These are phyloP conservation scores for Busseola fusca DNA, from an alignment of 2,888 invertebrate genomes.

Conservation along the genomic window DNA sequence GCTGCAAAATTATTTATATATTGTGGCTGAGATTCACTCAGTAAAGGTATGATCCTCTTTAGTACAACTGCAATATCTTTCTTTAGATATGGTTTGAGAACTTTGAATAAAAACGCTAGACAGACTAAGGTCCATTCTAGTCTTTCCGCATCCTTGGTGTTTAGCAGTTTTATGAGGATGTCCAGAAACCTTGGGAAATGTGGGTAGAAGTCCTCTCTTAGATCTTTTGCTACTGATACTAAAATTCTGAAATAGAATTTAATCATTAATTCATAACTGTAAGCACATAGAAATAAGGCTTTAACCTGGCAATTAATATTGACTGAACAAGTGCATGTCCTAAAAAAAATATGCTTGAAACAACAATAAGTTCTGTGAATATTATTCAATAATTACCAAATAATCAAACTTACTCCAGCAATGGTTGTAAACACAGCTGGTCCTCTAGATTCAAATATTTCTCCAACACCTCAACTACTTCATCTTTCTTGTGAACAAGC, in stretches of 20 bases:
- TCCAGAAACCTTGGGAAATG: constrained; percentile 94
- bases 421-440: constrained; percentile 92
- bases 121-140: constrained; percentile 96
- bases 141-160: constrained; percentile 94
- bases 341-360: neutral
- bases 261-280: neutral
- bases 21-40: constrained; percentile 93
- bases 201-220: constrained; percentile 96
- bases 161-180: constrained; percentile 91
- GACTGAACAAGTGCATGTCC: neutral
- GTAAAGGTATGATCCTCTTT: constrained; percentile 92
- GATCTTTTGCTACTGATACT: constrained; percentile 95
- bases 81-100: constrained; percentile 94
- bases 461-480: constrained; percentile 92
- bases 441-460: constrained; percentile 93
- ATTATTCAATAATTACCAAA: neutral
- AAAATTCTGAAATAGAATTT: constrained; percentile 90
- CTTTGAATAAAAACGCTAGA: constrained; percentile 97
- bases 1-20: constrained; percentile 98
- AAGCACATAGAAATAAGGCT: neutral
- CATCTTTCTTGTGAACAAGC: constrained; percentile 93
- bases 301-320: neutral
- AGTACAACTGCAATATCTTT: constrained; percentile 93
- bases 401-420: constrained; percentile 93
- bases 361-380: neutral